These are phyloP conservation scores for Psilopogon haemacephalus DNA, from an alignment of 2,113 vertebrate genomes.

Conservation along the genomic window DNA sequence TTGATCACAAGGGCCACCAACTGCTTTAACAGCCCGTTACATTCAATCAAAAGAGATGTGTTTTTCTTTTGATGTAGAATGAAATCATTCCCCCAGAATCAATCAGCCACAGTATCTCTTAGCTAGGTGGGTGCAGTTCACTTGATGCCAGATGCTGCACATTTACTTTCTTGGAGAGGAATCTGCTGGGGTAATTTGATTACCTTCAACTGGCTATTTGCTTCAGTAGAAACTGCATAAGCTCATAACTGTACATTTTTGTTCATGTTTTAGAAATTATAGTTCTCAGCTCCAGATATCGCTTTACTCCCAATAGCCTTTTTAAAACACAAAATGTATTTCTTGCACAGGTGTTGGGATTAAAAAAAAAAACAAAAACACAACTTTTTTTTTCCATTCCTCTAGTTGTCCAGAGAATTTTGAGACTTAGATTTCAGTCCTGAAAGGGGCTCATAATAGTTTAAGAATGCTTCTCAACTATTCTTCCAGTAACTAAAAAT, in stretches of 20 bases:
- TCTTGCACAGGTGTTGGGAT: background rate
- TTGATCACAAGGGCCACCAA: conserved; percentile 55
- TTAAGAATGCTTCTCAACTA: background rate
- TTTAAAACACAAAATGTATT: background rate
- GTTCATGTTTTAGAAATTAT: background rate
- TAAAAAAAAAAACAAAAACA: too few relatives aligned
- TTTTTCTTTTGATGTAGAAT: conserved; percentile 46
- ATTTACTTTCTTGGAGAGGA: background rate
- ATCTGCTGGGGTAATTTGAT: background rate
- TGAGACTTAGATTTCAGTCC: background rate
- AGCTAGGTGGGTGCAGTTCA: background rate
- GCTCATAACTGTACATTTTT: background rate
- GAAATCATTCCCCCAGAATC: conserved; percentile 20
- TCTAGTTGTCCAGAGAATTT: background rate
- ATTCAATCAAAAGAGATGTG: conserved; percentile 8
- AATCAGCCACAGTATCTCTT: background rate
- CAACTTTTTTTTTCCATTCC: background rate
- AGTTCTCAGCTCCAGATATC: background rate
- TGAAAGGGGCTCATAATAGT: background rate
- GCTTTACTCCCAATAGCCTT: background rate
- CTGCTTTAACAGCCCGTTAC: conserved; percentile 47
- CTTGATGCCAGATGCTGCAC: background rate
- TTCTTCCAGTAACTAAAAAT: background rate
- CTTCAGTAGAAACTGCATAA: background rate
- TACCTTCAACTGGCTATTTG: background rate